These are phyloP conservation scores for Turritopsis rubra DNA, from an alignment of 30 jellyfish, hydroid and myxozoan genomes.

Conservation along the genomic window DNA sequence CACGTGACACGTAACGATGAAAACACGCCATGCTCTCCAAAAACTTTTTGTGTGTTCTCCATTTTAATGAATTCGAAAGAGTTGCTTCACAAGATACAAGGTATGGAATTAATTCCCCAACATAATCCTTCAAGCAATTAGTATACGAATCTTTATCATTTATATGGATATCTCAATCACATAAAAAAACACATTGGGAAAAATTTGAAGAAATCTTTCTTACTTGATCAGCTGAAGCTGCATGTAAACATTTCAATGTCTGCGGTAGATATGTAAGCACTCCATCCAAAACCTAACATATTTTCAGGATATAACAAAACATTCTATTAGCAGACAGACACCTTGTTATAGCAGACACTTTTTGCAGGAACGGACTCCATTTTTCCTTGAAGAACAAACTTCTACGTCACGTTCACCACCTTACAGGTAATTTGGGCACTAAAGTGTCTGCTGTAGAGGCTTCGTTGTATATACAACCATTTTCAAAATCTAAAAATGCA, in stretches of 20 bases:
- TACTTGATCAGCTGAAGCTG: neutral
- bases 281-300: conserved; percentile 25
- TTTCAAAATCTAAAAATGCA: too few relatives aligned
- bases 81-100: conserved; percentile 52
- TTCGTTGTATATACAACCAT: too few relatives aligned
- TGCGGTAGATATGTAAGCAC: neutral
- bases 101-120: conserved; percentile 59
- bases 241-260: conserved; percentile 4
- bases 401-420: too few relatives aligned
- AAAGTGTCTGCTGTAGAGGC: too few relatives aligned
- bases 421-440: too few relatives aligned
- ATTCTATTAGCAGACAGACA: neutral
- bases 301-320: neutral
- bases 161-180: too few relatives aligned
- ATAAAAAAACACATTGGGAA: too few relatives aligned
- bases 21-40: conserved; percentile 46
- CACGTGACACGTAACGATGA: conserved; percentile 57
- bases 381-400: too few relatives aligned
- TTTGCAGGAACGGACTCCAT: too few relatives aligned
- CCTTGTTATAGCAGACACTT: too few relatives aligned
- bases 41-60: conserved; percentile 68
- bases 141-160: too few relatives aligned
- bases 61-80: conserved; percentile 46
- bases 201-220: too few relatives aligned
- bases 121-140: conserved; percentile 35